Conservation (phyloP, 2,113 vertebrate species). For the mouse (Mus musculus) region DNA sequence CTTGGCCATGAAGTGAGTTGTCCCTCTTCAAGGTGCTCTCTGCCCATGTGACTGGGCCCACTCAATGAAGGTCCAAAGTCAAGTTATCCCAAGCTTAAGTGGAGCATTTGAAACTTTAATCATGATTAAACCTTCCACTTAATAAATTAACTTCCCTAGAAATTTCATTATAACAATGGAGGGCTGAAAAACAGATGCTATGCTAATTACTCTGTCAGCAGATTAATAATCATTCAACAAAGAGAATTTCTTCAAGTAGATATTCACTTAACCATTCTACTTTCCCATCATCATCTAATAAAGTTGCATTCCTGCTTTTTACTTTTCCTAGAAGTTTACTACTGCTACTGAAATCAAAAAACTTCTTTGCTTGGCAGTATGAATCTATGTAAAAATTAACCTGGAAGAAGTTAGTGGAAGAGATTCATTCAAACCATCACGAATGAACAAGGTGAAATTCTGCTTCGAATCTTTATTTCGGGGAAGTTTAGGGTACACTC, state of each 20-base stretch:
- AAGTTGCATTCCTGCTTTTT: background rate
- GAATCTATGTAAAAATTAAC: background rate
- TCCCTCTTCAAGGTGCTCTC: background rate
- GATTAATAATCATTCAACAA: constrained; percentile 18
- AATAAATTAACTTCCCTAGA: background rate
- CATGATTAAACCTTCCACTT: background rate
- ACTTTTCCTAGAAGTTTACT: too few species aligned
- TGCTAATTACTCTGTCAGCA: constrained; percentile 6
- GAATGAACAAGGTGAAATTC: background rate
- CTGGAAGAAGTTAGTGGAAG: background rate
- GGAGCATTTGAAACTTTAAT: background rate
- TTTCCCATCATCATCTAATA: background rate
- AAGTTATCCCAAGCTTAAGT: background rate
- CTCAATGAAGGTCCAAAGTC: background rate
- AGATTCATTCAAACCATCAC: background rate
- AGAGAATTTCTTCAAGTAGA: background rate
- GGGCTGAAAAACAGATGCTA: background rate
- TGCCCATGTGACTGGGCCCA: rapidly evolving
- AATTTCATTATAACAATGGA: background rate
- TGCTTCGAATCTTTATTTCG: background rate
- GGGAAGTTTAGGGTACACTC: too few species aligned
- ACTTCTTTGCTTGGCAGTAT: background rate
- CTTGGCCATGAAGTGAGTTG: background rate
- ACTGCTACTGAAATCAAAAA: background rate
- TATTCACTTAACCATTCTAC: background rate